Conservation (phyloP, 2,888 invertebrate genomes). For the Troides helena region DNA sequence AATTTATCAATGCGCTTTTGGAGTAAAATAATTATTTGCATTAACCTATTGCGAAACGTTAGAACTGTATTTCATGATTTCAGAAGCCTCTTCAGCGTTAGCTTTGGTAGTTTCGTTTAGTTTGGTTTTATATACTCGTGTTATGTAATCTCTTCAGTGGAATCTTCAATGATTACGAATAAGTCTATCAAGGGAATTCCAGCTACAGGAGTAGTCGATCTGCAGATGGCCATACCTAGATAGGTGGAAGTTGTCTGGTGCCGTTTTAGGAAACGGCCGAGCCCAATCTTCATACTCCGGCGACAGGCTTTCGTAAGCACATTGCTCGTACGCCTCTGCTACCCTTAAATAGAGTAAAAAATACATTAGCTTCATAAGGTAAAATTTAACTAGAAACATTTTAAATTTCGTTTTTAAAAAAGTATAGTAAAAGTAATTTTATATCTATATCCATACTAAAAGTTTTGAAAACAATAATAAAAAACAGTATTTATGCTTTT, state of each 20-base stretch:
- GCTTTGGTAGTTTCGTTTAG: not conserved
- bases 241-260: slow-evolving; percentile 84
- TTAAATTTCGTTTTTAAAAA: not conserved
- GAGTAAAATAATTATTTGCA: not conserved
- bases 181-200: slow-evolving; percentile 89
- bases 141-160: not conserved
- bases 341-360: slow-evolving; percentile 47
- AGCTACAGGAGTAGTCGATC: slow-evolving; percentile 91
- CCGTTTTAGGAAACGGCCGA: slow-evolving; percentile 86
- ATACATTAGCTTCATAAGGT: not conserved
- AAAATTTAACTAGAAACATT: not conserved
- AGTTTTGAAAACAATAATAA: too few relatives aligned
- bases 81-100: not conserved
- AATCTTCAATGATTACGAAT: slow-evolving; percentile 76
- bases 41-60: slow-evolving; percentile 14
- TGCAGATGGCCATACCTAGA: slow-evolving; percentile 89
- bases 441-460: too few relatives aligned
- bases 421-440: too few relatives aligned
- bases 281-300: slow-evolving; percentile 81
- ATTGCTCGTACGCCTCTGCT: slow-evolving; percentile 70
- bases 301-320: slow-evolving; percentile 67
- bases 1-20: not conserved
- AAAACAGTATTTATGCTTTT: too few relatives aligned
- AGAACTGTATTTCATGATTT: not conserved
- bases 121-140: too few relatives aligned